Percentiles rank a stretch among this genome's conserved stretches.
Conservation (phyloP, 1,140 invertebrate genomes). For the Mamestra configurata region DNA sequence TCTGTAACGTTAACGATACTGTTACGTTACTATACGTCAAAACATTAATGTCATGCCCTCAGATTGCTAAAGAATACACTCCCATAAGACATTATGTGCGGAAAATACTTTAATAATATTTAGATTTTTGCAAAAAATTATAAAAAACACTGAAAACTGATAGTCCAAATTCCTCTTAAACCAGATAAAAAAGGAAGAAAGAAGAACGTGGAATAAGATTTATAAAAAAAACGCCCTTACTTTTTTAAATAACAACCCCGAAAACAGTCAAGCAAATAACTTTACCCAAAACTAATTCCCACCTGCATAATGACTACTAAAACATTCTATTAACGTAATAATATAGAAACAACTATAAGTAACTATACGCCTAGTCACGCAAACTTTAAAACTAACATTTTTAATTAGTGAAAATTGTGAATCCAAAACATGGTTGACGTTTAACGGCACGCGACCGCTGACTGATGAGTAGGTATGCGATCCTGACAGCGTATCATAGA, state of each 20-base stretch:
- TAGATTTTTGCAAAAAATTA: too few species aligned
- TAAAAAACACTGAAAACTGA: too few species aligned
- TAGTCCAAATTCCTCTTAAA: too few species aligned
- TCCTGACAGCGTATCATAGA: constrained; percentile 58
- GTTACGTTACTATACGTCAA: too few species aligned
- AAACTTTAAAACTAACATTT: constrained; percentile 49
- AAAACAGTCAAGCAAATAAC: constrained; percentile 1
- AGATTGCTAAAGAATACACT: too few species aligned
- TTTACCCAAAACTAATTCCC: not conserved
- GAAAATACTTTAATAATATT: too few species aligned
- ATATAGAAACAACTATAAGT: not conserved
- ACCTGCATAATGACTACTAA: constrained; percentile 35
- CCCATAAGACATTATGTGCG: too few species aligned
- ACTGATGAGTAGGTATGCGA: constrained; percentile 53
- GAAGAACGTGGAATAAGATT: too few species aligned
- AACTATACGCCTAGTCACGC: constrained; percentile 28
- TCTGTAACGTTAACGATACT: too few species aligned
- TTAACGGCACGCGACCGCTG: constrained; percentile 51
- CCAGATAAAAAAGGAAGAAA: too few species aligned
- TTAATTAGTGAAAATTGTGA: constrained; percentile 51
- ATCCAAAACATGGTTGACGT: constrained; percentile 46
- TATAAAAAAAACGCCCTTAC: not conserved
- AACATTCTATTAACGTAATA: constrained; percentile 39
- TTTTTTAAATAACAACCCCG: not conserved
- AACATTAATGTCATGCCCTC: too few species aligned